These are phyloP conservation scores for Dryocosmus kuriphilus DNA, from an alignment of 2,888 invertebrate species.

Conservation along the genomic window DNA sequence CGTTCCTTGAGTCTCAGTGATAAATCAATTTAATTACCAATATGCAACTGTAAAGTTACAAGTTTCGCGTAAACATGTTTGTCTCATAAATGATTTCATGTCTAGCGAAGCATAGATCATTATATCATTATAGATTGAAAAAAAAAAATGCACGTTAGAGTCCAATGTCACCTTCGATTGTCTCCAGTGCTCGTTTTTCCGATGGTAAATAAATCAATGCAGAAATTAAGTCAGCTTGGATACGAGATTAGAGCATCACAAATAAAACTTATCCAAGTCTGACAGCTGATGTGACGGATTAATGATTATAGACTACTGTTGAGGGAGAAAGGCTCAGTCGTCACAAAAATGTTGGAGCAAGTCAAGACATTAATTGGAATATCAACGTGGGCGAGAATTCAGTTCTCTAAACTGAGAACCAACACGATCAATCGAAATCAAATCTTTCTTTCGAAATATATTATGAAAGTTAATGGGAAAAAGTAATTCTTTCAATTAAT, in stretches of 20 bases:
- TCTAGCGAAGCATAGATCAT: background rate
- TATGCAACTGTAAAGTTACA: background rate
- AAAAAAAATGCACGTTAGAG: constrained; percentile 14
- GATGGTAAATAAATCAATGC: background rate
- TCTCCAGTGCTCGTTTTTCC: background rate
- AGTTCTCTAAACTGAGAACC: background rate
- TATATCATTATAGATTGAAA: background rate
- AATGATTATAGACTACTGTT: constrained; percentile 16
- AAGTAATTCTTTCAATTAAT: background rate
- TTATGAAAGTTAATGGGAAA: background rate
- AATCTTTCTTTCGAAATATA: background rate
- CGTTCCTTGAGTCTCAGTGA: background rate
- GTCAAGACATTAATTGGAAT: background rate
- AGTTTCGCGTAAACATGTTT: constrained; percentile 18
- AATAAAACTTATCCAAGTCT: constrained; percentile 13
- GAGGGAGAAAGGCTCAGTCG: constrained; percentile 12
- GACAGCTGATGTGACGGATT: constrained; percentile 12
- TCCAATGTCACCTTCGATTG: constrained; percentile 20
- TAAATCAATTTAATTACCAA: constrained; percentile 30
- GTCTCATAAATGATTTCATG: constrained; percentile 11
- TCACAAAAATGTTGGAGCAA: background rate
- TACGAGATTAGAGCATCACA: constrained; percentile 16
- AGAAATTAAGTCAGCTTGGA: constrained; percentile 21
- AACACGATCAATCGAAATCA: background rate
- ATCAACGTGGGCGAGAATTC: background rate